Conservation (phyloP, 2,888 invertebrate species). For the Chymomyza caudatula region DNA sequence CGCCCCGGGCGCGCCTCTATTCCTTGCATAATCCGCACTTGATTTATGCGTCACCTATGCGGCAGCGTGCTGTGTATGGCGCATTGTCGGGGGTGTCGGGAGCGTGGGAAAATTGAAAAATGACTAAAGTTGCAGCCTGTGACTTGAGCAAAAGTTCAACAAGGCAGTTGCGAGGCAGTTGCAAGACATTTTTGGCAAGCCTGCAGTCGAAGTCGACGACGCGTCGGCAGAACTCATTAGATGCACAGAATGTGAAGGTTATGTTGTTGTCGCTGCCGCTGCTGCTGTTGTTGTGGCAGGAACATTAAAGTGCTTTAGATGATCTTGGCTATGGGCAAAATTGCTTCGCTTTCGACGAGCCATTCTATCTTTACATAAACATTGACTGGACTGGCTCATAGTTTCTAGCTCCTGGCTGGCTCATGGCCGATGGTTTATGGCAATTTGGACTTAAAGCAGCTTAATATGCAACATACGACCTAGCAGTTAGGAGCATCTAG, state of each 20-base stretch:
- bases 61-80: neutral
- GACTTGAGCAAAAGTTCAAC: slow-evolving; percentile 32
- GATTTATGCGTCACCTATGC: slow-evolving; percentile 2
- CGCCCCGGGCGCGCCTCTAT: neutral
- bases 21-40: neutral
- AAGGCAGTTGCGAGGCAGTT: slow-evolving; percentile 4
- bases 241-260: neutral
- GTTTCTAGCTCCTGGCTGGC: neutral
- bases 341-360: neutral
- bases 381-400: neutral
- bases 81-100: neutral
- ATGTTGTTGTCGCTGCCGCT: neutral
- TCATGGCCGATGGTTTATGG: neutral
- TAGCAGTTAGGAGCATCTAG: neutral
- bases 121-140: slow-evolving; percentile 43
- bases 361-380: neutral
- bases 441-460: neutral
- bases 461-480: slow-evolving; percentile 2
- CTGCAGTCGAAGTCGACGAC: neutral
- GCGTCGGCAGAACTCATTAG: slow-evolving; percentile 3
- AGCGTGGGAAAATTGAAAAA: slow-evolving; percentile 48
- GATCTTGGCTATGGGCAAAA: neutral
- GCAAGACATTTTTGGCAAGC: slow-evolving; percentile 21
- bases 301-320: neutral
- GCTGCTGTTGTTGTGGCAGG: neutral